A percentile compares a stretch with the other conserved stretches of the same genome.
These are phyloP conservation scores for Gymnorhina tibicen DNA, from an alignment of 2,113 vertebrate species.

Conservation along the genomic window DNA sequence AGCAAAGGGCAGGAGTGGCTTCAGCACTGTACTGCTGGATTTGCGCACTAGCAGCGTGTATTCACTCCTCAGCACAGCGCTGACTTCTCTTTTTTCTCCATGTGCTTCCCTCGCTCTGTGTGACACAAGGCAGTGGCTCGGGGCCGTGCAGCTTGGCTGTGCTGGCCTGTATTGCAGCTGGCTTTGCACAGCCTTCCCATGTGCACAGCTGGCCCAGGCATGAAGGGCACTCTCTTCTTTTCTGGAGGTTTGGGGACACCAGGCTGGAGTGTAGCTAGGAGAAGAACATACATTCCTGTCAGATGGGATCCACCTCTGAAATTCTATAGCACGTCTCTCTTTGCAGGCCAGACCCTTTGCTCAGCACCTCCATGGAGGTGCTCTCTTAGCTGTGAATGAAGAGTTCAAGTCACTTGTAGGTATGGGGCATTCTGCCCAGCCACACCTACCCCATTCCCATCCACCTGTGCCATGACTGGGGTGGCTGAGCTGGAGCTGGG, in stretches of 20 bases:
- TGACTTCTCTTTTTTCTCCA: not conserved
- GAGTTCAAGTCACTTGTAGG: not conserved
- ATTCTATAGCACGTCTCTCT: not conserved
- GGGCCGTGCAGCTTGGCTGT: not conserved
- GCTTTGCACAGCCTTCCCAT: not conserved
- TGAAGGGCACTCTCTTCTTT: not conserved
- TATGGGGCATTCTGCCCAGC: not conserved
- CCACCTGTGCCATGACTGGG: not conserved
- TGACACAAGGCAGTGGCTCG: not conserved
- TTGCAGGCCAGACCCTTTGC: not conserved
- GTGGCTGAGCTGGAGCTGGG: not conserved
- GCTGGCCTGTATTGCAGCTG: not conserved
- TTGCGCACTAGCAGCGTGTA: not conserved
- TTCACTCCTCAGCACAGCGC: not conserved
- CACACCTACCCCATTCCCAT: accelerated
- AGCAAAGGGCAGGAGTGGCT: not conserved
- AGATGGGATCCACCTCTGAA: not conserved
- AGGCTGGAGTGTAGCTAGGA: not conserved
- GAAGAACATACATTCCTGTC: not conserved
- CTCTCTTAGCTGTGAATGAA: not conserved
- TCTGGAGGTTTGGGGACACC: not conserved
- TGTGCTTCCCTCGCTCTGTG: not conserved
- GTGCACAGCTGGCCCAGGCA: accelerated
- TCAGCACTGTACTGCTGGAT: not conserved
- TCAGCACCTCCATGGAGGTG: not conserved